Evolutionary conservation across 2,888 invertebrate genomes (phyloP), one percentile per base, ranked within the genome.

Genomic region (Chaetogeoica ovagalla): DNA sequence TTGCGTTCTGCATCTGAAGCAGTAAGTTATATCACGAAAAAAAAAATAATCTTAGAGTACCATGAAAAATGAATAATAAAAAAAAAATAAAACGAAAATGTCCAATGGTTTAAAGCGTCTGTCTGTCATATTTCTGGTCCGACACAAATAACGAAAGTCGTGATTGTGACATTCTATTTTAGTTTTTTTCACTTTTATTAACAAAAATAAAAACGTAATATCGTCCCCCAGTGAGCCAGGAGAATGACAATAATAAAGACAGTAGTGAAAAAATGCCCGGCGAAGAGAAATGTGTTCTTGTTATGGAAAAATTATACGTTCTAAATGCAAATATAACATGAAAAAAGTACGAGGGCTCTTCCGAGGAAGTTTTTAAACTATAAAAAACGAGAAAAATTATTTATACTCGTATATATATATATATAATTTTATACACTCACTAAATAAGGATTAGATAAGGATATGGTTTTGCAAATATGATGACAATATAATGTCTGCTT

Each of bases 251-350:
- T 63, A 79, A 71, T 63, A 79, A 71, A 70, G n/a, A 43, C 39
- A 43, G 52, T n/a, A 70, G 55, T 71, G 63, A 79, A 23, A 71
- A 62, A 79, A 69, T 48, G 23, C 43, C 39, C 8, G 55, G 60
- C 17, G 48, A 70, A 70, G 63, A 79, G 23, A 71, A 71, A 43
- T 63, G 71, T 23, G 57, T 23, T 39, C 71, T 79, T 79, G 79
- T 79, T 79, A 79, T 79, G 79, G 79, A 71, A 71, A 79, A 79
- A 79, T 79, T 79, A 71, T 79, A 43, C 79, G 71, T 21, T 77
- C 37, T 52, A 77, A 70, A 77, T 77, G 77, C 55, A 70, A 77
- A 77, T 77, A 77, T 55, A 63, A 69, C 60, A 70, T 66, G 55
- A 11, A 65, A 74, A 65, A 65, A 65, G 37, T 55, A 74, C 52